phyloP scores from a whole-genome alignment of 2,113 vertebrate genomes.

The Archocentrus centrarchus region DNA sequence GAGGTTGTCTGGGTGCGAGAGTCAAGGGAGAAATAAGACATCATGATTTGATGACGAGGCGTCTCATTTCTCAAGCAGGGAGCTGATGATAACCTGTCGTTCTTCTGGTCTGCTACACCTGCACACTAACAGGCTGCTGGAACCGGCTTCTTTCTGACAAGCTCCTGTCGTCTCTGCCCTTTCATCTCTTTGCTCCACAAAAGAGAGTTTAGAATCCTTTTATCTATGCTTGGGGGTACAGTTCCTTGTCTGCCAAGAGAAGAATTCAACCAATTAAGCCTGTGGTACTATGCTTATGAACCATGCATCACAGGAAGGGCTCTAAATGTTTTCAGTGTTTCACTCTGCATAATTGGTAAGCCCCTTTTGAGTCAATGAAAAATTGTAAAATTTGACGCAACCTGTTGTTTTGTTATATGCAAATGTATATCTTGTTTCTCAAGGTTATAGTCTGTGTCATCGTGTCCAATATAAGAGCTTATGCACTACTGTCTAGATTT shows the following conservation, averaged over 20 bases:
- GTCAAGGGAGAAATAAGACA: constrained; percentile 64
- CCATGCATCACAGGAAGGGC: constrained; percentile 55
- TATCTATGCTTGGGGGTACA: constrained; percentile 77
- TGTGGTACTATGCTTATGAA: constrained; percentile 61
- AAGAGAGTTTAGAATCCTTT: constrained; percentile 77
- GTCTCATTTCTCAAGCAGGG: constrained; percentile 73
- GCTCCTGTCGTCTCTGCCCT: constrained; percentile 76
- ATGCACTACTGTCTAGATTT: background rate
- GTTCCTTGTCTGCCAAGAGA: constrained; percentile 67
- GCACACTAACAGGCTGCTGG: constrained; percentile 70
- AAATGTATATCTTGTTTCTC: constrained; percentile 27
- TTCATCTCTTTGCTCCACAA: constrained; percentile 80
- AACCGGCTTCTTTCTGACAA: constrained; percentile 73
- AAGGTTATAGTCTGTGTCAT: constrained; percentile 1
- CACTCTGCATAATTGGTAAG: constrained; percentile 60
- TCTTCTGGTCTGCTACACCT: constrained; percentile 76
- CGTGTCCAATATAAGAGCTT: background rate
- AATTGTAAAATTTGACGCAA: constrained; percentile 19
- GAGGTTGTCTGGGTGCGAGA: constrained; percentile 47
- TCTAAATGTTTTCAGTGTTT: constrained; percentile 59
- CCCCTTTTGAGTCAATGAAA: constrained; percentile 17
- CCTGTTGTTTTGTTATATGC: constrained; percentile 29
- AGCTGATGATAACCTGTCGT: constrained; percentile 75
- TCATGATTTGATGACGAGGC: constrained; percentile 64
- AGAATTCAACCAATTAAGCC: constrained; percentile 75